Percentiles rank a stretch among this genome's conserved stretches.
Evolutionary conservation across 2,888 invertebrate genomes (phyloP).

Genomic region (Stegophylla sp.): DNA sequence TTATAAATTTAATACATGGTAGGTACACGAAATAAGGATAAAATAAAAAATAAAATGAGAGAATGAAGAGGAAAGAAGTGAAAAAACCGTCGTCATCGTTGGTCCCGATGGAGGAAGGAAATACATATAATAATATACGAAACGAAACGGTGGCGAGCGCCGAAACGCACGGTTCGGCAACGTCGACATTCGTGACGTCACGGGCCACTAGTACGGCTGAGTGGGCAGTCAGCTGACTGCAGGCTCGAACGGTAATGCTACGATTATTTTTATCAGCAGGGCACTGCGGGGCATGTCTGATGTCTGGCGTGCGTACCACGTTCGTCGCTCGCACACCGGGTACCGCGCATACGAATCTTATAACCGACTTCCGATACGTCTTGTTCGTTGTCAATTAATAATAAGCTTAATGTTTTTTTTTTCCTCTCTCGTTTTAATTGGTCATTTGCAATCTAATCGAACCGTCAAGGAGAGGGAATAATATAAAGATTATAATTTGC

Average conservation of each 20-base stretch:
- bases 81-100: not conserved
- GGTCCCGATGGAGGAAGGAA: conserved; percentile 32
- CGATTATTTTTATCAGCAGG: conserved; percentile 58
- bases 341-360: conserved; percentile 24
- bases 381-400: no score
- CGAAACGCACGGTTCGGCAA: conserved; percentile 40
- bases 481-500: no score
- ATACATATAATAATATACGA: conserved; percentile 8
- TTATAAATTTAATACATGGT: not conserved
- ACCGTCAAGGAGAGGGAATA: no score
- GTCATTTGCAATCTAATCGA: no score
- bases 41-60: conserved; percentile 1
- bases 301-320: conserved; percentile 56
- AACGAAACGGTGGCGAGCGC: not conserved
- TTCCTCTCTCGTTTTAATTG: no score
- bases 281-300: conserved; percentile 59
- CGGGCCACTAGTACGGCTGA: conserved; percentile 46
- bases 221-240: conserved; percentile 58
- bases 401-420: not conserved
- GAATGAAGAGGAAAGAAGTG: conserved; percentile 8
- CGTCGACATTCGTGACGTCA: conserved; percentile 35
- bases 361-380: not conserved
- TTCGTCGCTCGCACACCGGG: conserved; percentile 25
- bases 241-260: conserved; percentile 57
- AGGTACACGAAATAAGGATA: not conserved